Conservation (phyloP, 1,140 invertebrate species). For the Papilio aristodemus region DNA sequence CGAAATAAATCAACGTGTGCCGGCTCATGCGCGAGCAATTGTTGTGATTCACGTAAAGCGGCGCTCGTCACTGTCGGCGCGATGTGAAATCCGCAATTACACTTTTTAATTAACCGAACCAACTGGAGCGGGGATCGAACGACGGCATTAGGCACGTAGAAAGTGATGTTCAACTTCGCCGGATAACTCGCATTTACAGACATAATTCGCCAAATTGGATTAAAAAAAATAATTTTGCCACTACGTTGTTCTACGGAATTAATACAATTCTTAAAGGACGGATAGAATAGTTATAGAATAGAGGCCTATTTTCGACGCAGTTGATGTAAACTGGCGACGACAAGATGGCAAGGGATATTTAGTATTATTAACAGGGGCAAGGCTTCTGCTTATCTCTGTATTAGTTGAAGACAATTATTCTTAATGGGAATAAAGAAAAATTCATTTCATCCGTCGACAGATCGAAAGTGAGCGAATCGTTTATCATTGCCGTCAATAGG, state of each 20-base stretch:
- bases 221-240: neutral
- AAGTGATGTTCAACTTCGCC: constrained; percentile 65
- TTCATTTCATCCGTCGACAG: neutral
- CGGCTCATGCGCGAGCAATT: constrained; percentile 45
- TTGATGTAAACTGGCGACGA: too few relatives aligned
- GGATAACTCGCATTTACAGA: constrained; percentile 1
- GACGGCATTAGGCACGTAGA: constrained; percentile 62
- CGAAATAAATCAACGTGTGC: constrained; percentile 64
- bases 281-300: too few relatives aligned
- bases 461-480: neutral
- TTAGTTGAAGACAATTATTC: too few relatives aligned
- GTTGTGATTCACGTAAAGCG: constrained; percentile 73
- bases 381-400: too few relatives aligned
- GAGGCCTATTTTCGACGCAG: too few relatives aligned
- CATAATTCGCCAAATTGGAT: neutral
- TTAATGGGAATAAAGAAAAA: too few relatives aligned
- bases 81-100: constrained; percentile 79
- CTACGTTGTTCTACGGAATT: too few relatives aligned
- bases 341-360: too few relatives aligned
- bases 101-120: constrained; percentile 77
- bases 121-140: constrained; percentile 73
- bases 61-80: constrained; percentile 56
- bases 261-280: too few relatives aligned
- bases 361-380: too few relatives aligned
- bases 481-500: neutral